These are phyloP conservation scores for Calliphora vomitoria DNA, from an alignment of 2,888 invertebrate genomes.

Conservation along the genomic window DNA sequence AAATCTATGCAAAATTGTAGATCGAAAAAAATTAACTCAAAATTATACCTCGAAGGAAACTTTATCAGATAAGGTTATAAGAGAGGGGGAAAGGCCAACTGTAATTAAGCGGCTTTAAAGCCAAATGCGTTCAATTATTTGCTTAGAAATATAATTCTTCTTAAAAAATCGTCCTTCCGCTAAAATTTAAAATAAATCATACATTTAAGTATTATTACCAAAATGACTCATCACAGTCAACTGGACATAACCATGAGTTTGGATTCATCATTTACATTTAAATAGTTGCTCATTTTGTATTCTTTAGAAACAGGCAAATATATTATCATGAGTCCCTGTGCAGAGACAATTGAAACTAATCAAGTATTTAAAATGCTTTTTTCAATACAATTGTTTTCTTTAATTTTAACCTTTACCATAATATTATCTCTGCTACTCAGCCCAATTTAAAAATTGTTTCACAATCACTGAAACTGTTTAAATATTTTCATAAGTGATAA, in stretches of 20 bases:
- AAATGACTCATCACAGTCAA: slow-evolving; percentile 7
- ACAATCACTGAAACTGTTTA: not conserved
- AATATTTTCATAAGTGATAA: slow-evolving; percentile 7
- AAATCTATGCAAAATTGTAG: too few relatives aligned
- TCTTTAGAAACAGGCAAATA: slow-evolving; percentile 11
- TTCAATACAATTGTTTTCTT: not conserved
- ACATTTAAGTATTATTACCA: not conserved
- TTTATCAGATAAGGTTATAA: slow-evolving; percentile 69
- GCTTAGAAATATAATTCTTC: slow-evolving; percentile 76
- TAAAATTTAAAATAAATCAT: not conserved
- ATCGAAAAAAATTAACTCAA: too few relatives aligned
- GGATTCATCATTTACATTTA: not conserved
- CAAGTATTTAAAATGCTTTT: slow-evolving; percentile 25
- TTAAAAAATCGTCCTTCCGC: slow-evolving; percentile 13
- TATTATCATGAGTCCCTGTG: slow-evolving; percentile 38
- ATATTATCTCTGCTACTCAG: slow-evolving; percentile 19
- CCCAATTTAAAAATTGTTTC: not conserved
- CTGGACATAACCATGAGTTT: slow-evolving; percentile 39
- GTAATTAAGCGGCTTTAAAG: slow-evolving; percentile 75
- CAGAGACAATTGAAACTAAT: slow-evolving; percentile 11
- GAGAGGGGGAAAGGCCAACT: slow-evolving; percentile 29
- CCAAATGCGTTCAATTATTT: slow-evolving; percentile 73
- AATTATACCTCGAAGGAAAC: too few relatives aligned
- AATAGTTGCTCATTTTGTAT: not conserved
- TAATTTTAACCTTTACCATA: not conserved